phyloP scores from a whole-genome alignment of 1,140 invertebrate species.

The Pseudomyrmex cubaensis region DNA sequence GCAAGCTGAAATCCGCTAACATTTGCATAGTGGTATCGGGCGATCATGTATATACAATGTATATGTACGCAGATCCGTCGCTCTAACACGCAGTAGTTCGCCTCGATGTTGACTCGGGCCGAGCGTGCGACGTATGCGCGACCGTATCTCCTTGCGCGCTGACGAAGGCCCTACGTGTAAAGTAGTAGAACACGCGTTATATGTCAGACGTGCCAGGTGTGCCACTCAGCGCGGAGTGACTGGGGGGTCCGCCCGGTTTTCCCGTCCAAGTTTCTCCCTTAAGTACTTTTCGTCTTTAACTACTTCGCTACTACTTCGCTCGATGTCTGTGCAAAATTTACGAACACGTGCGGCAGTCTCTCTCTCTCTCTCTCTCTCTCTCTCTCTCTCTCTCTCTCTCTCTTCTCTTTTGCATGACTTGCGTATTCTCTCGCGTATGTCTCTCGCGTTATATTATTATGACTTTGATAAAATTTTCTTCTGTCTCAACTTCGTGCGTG shows the following conservation, averaged over 20 bases:
- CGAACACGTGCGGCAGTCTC: constrained; percentile 8
- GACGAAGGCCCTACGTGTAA: constrained; percentile 29
- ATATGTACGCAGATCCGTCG: constrained; percentile 18
- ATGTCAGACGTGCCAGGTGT: constrained; percentile 24
- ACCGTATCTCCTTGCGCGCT: constrained; percentile 28
- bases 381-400: too few species aligned
- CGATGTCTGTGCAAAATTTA: constrained; percentile 52
- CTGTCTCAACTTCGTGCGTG: background rate
- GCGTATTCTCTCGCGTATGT: background rate
- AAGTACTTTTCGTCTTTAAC: constrained; percentile 44
- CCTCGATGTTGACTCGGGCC: constrained; percentile 38
- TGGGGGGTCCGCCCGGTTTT: constrained; percentile 7
- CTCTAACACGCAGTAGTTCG: constrained; percentile 41
- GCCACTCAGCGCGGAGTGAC: constrained; percentile 22
- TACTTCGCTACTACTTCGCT: constrained; percentile 38
- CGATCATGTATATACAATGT: constrained; percentile 5
- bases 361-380: too few species aligned
- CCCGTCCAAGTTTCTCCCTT: constrained; percentile 30
- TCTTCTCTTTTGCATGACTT: background rate
- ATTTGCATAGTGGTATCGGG: constrained; percentile 25
- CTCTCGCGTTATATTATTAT: constrained; percentile 3
- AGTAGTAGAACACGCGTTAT: constrained; percentile 32
- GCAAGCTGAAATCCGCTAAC: constrained; percentile 20
- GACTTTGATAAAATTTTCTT: constrained; percentile 37
- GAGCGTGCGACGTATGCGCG: background rate